Base-by-base conservation (phyloP, 1,140 invertebrate genomes). In the Leptinotarsa lineolata region DNA sequence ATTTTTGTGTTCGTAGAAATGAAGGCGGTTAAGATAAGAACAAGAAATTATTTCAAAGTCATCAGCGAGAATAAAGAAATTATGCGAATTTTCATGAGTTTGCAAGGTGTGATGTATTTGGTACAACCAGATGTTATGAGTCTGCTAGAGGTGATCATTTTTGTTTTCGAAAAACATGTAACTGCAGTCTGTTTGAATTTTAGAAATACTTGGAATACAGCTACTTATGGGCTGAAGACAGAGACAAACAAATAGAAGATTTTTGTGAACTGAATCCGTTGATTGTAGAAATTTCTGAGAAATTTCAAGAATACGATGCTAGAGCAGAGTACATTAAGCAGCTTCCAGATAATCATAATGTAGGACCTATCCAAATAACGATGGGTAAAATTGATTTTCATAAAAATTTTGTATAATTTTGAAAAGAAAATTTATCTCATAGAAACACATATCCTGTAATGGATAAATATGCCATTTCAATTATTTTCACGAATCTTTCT, bases 21-120 rank as follows among this genome's bases (percentile, higher is more conserved):
- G 20, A 45, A 21, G 45, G 18, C 11, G 3, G 44, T 20, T 5
- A n/a, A 45, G 15, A 44, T 45, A 24, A 71, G 73, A 68, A 4
- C 48, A 15, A 73, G 68, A 77, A 93, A 89, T 79, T 94, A 93
- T 81, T 93, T 89, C 81, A 89, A 92, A 79, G 88, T 85, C 72
- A 90, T 95, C 6, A 89, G 89, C 2, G 93, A 95, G 78, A 92
- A 95, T 79, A 95, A 94, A 80, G 93, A 94, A 80, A 88, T 94
- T 70, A 87, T 92, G 3, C 87, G 93, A 65, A 86, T 89, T 18
- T 88, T 90, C 39, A 91, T 92, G 83, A 89, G 91, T 46, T 84
- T 95, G 59, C 92, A 91, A 82, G 91, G 90, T 71, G 88, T 89
- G 74, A 89, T 92, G 83, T 86, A 88, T 72, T 86, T 90, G 75